Conservation (phyloP, 2,888 invertebrate species). For the Anarsia innoxiella region DNA sequence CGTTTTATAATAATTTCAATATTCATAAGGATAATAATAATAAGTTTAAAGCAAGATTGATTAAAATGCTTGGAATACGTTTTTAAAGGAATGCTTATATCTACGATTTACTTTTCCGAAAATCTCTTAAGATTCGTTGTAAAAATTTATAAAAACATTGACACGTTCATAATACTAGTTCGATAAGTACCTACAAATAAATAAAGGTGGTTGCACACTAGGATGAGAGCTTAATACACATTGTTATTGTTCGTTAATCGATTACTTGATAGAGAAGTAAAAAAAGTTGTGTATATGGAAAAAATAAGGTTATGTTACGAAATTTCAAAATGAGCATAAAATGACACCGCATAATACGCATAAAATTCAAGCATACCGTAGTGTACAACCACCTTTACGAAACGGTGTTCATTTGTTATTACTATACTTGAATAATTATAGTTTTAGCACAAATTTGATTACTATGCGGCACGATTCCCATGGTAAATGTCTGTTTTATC, state of each 20-base stretch:
- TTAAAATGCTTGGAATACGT: too few species aligned
- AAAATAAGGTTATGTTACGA: neutral
- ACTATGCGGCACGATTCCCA: too few species aligned
- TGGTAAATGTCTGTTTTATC: too few species aligned
- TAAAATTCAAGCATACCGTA: too few species aligned
- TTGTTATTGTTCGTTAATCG: too few species aligned
- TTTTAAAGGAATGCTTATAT: neutral
- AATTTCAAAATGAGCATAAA: neutral
- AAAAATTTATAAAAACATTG: constrained; percentile 66
- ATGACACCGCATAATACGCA: too few species aligned
- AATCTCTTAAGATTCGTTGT: constrained; percentile 43
- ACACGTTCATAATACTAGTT: constrained; percentile 45
- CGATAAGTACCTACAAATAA: constrained; percentile 34
- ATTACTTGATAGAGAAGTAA: too few species aligned
- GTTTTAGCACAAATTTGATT: too few species aligned
- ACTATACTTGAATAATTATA: too few species aligned
- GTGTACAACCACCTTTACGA: too few species aligned
- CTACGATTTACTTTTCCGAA: neutral
- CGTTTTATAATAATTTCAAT: neutral
- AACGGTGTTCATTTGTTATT: too few species aligned
- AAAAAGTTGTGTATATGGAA: neutral
- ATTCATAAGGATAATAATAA: neutral
- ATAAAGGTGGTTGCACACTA: neutral
- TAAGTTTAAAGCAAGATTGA: neutral
- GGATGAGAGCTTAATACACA: too few species aligned